phyloP scores from a whole-genome alignment of 2,113 vertebrate genomes.

The Alethe diademata region DNA sequence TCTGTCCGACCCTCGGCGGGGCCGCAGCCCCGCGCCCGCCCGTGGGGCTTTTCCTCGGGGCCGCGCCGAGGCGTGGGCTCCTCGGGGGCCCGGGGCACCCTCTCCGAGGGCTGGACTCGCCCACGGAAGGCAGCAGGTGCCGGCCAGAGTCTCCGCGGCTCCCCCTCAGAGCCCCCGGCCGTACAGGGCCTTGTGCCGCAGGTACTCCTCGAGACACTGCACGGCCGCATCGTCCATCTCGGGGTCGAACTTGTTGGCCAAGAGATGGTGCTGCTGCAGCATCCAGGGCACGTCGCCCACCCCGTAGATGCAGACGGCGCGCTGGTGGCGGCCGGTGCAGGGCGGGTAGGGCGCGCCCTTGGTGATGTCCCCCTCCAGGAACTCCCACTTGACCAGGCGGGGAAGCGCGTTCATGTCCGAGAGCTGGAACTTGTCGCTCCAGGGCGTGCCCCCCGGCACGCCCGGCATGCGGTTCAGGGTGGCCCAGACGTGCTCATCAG shows the following conservation, averaged over 20 bases:
- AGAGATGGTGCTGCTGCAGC: constrained; percentile 80
- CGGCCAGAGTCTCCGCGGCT: background rate
- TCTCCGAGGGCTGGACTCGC: background rate
- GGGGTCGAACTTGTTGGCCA: constrained; percentile 95
- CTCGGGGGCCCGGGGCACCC: background rate
- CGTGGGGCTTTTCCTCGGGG: background rate
- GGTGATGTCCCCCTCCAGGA: constrained; percentile 74
- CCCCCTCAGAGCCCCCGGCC: constrained; percentile 38
- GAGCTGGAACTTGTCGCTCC: constrained; percentile 75
- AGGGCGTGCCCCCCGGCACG: constrained; percentile 79
- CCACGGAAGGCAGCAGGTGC: background rate
- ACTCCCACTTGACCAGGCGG: constrained; percentile 85
- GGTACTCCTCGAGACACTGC: constrained; percentile 84
- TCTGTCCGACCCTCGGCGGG: background rate
- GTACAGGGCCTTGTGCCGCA: constrained; percentile 77
- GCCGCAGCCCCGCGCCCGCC: background rate
- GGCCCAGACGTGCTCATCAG: constrained; percentile 92
- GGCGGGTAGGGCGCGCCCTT: constrained; percentile 81
- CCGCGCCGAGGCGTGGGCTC: too few species aligned
- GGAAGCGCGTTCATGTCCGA: constrained; percentile 86
- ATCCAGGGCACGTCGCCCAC: constrained; percentile 85
- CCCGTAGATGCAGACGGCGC: constrained; percentile 84
- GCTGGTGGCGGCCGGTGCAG: constrained; percentile 79
- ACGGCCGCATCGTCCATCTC: constrained; percentile 78
- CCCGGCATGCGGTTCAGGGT: constrained; percentile 83